A percentile compares a stretch with the other conserved stretches of the same genome.
Evolutionary conservation across 2,797 vertebrate species (phyloP).

Genomic region (Pogonophryne albipinna): DNA sequence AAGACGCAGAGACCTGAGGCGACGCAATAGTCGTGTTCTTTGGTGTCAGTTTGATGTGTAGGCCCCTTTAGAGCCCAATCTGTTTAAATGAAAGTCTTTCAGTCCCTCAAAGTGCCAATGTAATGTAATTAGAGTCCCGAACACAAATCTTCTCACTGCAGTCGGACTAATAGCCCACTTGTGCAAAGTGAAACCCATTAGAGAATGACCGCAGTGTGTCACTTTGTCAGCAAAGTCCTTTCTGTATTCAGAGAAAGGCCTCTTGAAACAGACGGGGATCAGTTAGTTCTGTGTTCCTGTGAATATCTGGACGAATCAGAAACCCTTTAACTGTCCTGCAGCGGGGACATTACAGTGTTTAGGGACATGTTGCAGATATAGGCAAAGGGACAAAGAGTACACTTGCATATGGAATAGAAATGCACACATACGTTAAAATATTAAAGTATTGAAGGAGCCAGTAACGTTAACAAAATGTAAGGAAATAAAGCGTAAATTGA

Average conservation of each 20-base stretch:
- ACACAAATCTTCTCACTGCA: slow-evolving; percentile 9
- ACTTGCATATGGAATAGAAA: too few species aligned
- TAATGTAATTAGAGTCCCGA: background rate
- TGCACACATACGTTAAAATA: too few species aligned
- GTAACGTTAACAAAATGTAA: too few species aligned
- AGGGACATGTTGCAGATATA: too few species aligned
- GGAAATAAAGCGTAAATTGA: too few species aligned
- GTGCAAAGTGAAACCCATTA: background rate
- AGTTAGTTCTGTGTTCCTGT: background rate
- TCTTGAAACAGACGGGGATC: background rate
- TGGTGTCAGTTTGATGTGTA: too few species aligned
- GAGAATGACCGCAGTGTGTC: background rate
- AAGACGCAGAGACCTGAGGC: too few species aligned
- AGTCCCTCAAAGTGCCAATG: background rate
- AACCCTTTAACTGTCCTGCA: background rate
- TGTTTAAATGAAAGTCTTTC: background rate
- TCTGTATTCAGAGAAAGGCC: background rate
- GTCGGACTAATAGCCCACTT: slow-evolving; percentile 12
- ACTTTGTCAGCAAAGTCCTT: background rate
- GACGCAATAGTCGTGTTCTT: too few species aligned
- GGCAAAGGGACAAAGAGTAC: too few species aligned
- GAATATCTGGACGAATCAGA: background rate
- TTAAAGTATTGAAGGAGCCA: too few species aligned
- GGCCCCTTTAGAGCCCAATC: background rate
- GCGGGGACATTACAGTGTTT: too few species aligned